These are phyloP conservation scores for Pangasius sanitwongsei DNA, from an alignment of 2,797 vertebrate species.

Conservation along the genomic window DNA sequence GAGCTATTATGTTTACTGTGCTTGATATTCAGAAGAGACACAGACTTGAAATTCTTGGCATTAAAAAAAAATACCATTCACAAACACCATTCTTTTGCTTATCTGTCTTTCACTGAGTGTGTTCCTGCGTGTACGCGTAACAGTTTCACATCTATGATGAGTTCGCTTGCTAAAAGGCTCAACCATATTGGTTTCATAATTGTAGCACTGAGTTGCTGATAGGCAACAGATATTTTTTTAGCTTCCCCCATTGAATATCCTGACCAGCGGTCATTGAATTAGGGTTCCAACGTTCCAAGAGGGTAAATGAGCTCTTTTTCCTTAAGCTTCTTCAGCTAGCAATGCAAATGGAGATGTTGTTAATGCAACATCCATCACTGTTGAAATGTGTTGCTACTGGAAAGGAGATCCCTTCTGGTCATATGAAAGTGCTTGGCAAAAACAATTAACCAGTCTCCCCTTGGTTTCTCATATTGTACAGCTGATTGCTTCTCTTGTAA, in stretches of 20 bases:
- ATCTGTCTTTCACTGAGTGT: background rate
- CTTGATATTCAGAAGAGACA: slow-evolving; percentile 5
- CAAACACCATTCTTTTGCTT: background rate
- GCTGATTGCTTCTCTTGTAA: background rate
- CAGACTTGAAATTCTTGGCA: background rate
- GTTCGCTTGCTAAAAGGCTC: background rate
- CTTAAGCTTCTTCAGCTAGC: background rate
- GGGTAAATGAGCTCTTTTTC: background rate
- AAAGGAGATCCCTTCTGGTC: background rate
- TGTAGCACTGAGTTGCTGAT: background rate
- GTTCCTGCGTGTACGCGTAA: background rate
- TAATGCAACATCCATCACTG: background rate
- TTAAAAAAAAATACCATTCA: background rate
- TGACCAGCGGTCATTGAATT: background rate
- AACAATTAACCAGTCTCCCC: background rate
- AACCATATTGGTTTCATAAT: background rate
- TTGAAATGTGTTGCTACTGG: background rate
- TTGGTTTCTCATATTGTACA: background rate
- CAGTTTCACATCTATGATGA: background rate
- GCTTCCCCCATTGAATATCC: background rate
- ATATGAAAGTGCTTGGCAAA: background rate
- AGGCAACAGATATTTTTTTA: background rate
- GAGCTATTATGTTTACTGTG: background rate
- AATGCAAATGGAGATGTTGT: background rate
- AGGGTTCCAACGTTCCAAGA: background rate